Percentiles rank a stretch among this genome's conserved stretches.
Conservation (phyloP, 2,797 vertebrate species). For the Crenuchus spilurus region DNA sequence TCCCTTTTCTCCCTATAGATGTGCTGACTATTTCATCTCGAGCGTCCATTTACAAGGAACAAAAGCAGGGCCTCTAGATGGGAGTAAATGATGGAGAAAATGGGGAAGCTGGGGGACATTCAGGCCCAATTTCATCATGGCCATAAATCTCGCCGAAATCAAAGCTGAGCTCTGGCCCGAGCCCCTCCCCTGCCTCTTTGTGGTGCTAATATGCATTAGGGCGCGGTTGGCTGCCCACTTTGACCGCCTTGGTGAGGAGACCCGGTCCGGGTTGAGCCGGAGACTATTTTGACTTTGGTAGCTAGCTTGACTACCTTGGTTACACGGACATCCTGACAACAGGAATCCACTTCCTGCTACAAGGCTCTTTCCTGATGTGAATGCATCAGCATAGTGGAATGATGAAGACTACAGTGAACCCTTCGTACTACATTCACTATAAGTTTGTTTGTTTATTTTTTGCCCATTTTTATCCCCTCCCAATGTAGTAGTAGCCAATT, state of each 20-base stretch:
- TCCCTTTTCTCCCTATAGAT: conserved; percentile 71
- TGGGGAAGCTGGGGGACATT: conserved; percentile 79
- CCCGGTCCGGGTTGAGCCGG: conserved; percentile 81
- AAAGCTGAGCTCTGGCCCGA: conserved; percentile 79
- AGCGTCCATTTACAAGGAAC: conserved; percentile 76
- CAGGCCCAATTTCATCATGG: conserved; percentile 87
- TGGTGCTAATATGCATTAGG: conserved; percentile 97
- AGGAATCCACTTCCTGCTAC: conserved; percentile 65
- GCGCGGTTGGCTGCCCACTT: conserved; percentile 91
- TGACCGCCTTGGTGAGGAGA: conserved; percentile 78
- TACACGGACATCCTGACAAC: conserved; percentile 23
- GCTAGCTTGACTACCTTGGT: conserved; percentile 52
- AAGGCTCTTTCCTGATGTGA: conserved; percentile 30
- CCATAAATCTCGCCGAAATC: conserved; percentile 96
- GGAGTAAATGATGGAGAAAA: conserved; percentile 86
- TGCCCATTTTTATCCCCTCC: no score
- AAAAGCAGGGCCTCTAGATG: conserved; percentile 83
- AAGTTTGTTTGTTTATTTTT: no score
- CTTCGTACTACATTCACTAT: no score
- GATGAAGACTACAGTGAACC: no score
- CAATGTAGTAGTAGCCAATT: no score
- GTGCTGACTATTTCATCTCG: conserved; percentile 83
- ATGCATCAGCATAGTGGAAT: not conserved
- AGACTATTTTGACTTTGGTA: conserved; percentile 81
- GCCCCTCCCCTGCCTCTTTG: conserved; percentile 74